Evolutionary conservation across 1,140 invertebrate species (phyloP).

Genomic region (Popillia japonica): DNA sequence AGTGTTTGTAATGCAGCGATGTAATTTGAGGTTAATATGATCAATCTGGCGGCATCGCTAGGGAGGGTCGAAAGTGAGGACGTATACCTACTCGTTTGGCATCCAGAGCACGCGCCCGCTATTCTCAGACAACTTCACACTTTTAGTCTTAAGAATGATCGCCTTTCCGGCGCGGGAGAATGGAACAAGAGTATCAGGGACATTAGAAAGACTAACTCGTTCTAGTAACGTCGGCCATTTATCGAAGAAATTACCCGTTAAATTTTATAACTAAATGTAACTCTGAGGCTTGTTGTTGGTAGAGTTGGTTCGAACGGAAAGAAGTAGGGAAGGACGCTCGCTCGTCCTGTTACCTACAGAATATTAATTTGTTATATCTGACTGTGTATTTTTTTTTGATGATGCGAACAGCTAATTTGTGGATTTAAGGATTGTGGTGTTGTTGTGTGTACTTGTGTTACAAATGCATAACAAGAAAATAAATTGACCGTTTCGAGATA

Average conservation of each 20-base stretch:
- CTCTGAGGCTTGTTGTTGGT: slow-evolving; percentile 18
- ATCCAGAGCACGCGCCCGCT: slow-evolving; percentile 48
- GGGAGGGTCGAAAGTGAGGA: slow-evolving; percentile 41
- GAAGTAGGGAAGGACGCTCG: background rate
- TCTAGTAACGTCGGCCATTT: slow-evolving; percentile 32
- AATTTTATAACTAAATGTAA: slow-evolving; percentile 36
- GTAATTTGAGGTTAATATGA: slow-evolving; percentile 52
- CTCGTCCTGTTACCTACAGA: background rate
- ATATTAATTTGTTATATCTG: slow-evolving; percentile 22
- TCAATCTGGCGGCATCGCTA: slow-evolving; percentile 45
- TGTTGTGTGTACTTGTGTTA: too few relatives aligned
- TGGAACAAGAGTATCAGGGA: slow-evolving; percentile 30
- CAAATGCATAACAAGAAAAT: too few relatives aligned
- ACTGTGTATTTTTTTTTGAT: background rate
- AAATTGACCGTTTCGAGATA: too few relatives aligned
- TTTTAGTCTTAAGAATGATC: slow-evolving; percentile 43
- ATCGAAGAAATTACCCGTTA: slow-evolving; percentile 33
- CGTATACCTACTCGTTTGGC: slow-evolving; percentile 39
- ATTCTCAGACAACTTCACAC: slow-evolving; percentile 55
- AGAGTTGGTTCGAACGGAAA: background rate
- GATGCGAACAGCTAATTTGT: background rate
- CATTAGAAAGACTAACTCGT: slow-evolving; percentile 35
- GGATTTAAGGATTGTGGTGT: too few relatives aligned
- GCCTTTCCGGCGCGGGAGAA: background rate
- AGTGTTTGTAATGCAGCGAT: slow-evolving; percentile 44